Evolutionary conservation across 2,113 vertebrate genomes (phyloP), one percentile per base, ranked within the genome.

Genomic region (Speoplatyrhinus poulsoni): DNA sequence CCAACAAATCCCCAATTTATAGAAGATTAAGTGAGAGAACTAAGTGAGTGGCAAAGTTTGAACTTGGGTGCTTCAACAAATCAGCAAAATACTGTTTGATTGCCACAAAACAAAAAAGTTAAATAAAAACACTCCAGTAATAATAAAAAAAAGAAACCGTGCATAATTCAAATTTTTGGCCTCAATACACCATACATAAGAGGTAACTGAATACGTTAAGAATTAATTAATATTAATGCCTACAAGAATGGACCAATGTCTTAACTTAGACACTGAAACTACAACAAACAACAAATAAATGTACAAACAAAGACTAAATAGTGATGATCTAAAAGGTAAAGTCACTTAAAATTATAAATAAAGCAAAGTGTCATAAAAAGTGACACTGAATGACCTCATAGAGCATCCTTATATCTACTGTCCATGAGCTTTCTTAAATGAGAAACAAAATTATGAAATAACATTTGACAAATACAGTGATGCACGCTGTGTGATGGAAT

Each of bases 81-180:
- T 46, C 16, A 61, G 41, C 12, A 47, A 66, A 58, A 79, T 57
- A 66, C 49, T 63, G 17, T 65, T 58, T 54, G 65, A 79, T 66
- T 80, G 50, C 70, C 48, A 69, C 13, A 46, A 41, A 16, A 13
- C 11, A 8, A 41, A 41, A 32, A 70, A 79, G 15, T 46, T 56
- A 63, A 57, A 47, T n/a, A 3, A 15, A 52, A 53, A n/a, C 9
- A 59, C 56, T 12, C 26, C 65, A 59, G 36, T 1, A 6, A 59
- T 56, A 58, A n/a, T 19, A 57, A 3, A 70, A 63, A 16, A 12
- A 63, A 6, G n/a, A 36, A 55, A 55, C 1, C 54, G 26, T 67
- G 49, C 17, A 62, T 62, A 62, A 65, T 53, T 26, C 36, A 68
- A 32, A 57, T 9, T 11, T 70, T 60, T 64, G 74, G 62, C 69